phyloP scores from a whole-genome alignment of 2,888 invertebrate genomes.

The Tetragonisca angustula region DNA sequence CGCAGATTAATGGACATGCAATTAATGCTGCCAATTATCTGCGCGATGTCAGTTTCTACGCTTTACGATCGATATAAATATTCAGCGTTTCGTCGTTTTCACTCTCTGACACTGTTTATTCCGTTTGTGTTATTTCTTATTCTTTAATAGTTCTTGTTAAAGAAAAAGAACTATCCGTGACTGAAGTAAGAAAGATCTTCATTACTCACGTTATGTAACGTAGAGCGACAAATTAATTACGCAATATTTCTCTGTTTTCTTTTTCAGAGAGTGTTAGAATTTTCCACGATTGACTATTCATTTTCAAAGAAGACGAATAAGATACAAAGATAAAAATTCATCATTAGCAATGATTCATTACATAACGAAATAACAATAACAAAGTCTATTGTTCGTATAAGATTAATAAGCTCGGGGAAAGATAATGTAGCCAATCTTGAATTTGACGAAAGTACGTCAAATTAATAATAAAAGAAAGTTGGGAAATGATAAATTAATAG shows the following conservation, averaged over 20 bases:
- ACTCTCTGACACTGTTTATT: background rate
- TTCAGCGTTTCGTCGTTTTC: background rate
- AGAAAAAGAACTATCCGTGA: background rate
- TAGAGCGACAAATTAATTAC: background rate
- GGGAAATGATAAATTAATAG: too few relatives aligned
- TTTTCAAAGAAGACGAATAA: background rate
- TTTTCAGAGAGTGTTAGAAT: background rate
- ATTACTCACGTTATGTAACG: background rate
- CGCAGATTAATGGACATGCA: constrained; percentile 32
- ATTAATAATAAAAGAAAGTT: too few relatives aligned
- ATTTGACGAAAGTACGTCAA: too few relatives aligned
- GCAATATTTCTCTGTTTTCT: background rate
- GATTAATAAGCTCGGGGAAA: too few relatives aligned
- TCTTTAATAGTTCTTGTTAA: too few relatives aligned
- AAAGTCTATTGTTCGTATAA: too few relatives aligned
- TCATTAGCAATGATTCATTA: too few relatives aligned
- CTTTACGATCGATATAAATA: constrained; percentile 32
- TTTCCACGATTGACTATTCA: too few relatives aligned
- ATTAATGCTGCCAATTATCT: constrained; percentile 33
- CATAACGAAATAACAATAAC: too few relatives aligned
- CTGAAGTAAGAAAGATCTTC: background rate
- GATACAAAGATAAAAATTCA: too few relatives aligned
- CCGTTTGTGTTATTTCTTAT: background rate
- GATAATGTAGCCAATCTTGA: too few relatives aligned
- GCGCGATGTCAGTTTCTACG: background rate